Evolutionary conservation across 2,113 vertebrate genomes (phyloP).

Genomic region (Morphnarchus princeps): DNA sequence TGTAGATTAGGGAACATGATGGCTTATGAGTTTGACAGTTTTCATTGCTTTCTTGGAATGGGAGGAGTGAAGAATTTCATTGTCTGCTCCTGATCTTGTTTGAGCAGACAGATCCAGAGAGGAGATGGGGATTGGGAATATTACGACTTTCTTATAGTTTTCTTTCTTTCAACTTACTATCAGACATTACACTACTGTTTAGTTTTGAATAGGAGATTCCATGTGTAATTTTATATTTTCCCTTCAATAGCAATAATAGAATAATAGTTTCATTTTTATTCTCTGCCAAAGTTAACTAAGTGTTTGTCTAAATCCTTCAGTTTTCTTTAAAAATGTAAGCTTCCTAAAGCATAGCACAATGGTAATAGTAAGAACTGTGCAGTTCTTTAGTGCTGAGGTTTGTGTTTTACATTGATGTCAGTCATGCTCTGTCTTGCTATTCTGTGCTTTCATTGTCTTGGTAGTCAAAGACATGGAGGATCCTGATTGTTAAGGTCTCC

Average conservation of each 20-base stretch:
- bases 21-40: not conserved
- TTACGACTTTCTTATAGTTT: not conserved
- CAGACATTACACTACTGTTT: not conserved
- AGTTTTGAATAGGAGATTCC: not conserved
- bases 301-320: not conserved
- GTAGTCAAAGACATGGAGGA: not conserved
- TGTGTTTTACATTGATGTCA: not conserved
- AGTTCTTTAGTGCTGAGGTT: not conserved
- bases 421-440: not conserved
- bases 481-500: not conserved
- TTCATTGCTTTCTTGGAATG: not conserved
- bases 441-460: not conserved
- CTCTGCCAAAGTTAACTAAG: not conserved
- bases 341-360: not conserved
- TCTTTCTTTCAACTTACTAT: not conserved
- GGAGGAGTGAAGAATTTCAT: not conserved
- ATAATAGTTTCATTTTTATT: not conserved
- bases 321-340: not conserved
- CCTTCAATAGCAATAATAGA: not conserved
- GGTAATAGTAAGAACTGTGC: not conserved
- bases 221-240: not conserved
- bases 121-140: not conserved
- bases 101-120: not conserved
- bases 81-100: not conserved
- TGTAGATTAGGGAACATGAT: not conserved